Evolutionary conservation across 2,888 invertebrate species (phyloP).

Genomic region (Drosophila ustulata): DNA sequence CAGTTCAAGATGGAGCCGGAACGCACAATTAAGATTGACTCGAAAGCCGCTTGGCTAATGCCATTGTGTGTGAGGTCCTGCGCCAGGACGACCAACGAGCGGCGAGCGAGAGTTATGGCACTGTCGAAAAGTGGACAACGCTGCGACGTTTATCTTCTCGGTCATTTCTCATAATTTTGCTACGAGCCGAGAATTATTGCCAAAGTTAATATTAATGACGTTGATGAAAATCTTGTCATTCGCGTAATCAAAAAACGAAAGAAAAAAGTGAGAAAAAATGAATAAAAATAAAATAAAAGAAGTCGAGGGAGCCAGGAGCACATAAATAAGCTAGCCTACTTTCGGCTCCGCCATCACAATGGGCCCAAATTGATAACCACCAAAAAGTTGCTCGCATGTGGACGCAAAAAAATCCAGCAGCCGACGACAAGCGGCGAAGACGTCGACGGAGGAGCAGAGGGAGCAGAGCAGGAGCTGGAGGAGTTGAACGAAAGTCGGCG

Average conservation of each 20-base stretch:
- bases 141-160: constrained; percentile 65
- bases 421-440: constrained; percentile 8
- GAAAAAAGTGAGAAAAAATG: constrained; percentile 22
- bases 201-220: constrained; percentile 82
- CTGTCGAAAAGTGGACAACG: constrained; percentile 70
- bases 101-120: constrained; percentile 64
- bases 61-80: constrained; percentile 35
- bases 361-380: constrained; percentile 74
- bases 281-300: constrained; percentile 42
- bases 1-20: constrained; percentile 9
- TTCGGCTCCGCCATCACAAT: constrained; percentile 51
- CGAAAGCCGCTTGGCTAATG: constrained; percentile 66
- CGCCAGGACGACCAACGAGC: neutral
- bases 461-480: constrained; percentile 4
- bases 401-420: constrained; percentile 46
- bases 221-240: constrained; percentile 82
- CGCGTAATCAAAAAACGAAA: constrained; percentile 54
- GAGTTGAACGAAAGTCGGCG: constrained; percentile 50
- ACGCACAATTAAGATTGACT: constrained; percentile 76
- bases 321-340: constrained; percentile 67
- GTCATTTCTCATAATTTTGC: constrained; percentile 81
- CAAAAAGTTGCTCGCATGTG: constrained; percentile 66
- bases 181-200: constrained; percentile 78
- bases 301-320: constrained; percentile 50
- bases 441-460: neutral